A percentile compares a stretch with the other conserved stretches of the same genome.
Evolutionary conservation across 2,797 vertebrate species (phyloP).

Genomic region (Anas georgica): DNA sequence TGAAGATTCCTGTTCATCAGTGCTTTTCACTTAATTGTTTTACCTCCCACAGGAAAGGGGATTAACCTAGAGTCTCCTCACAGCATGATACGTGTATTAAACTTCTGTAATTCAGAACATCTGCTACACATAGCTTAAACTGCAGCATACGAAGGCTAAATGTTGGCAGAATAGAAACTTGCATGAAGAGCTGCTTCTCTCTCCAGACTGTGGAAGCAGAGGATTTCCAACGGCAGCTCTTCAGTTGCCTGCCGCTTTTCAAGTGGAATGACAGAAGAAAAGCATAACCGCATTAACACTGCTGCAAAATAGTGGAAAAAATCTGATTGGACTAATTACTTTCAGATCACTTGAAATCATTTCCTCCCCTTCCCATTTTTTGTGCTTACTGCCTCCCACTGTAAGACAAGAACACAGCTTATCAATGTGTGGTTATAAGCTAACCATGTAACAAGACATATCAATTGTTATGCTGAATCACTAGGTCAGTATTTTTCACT

Average conservation of each 20-base stretch:
- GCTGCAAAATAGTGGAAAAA: rapidly evolving
- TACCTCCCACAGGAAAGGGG: conserved; percentile 23
- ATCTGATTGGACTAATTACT: not conserved
- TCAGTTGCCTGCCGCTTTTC: not conserved
- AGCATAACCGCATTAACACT: not conserved
- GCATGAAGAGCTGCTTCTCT: rapidly evolving
- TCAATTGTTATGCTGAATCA: not conserved
- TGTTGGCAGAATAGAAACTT: not conserved
- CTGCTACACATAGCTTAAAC: not conserved
- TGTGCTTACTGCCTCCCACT: not conserved
- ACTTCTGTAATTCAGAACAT: conserved; percentile 17
- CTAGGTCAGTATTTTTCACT: not conserved
- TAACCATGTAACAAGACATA: not conserved
- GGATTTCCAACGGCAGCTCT: not conserved
- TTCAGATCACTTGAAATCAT: not conserved
- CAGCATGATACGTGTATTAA: not conserved
- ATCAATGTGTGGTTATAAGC: not conserved
- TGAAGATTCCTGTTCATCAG: not conserved
- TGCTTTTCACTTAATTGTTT: conserved; percentile 34
- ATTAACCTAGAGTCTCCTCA: conserved; percentile 24
- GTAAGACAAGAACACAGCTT: not conserved
- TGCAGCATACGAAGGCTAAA: not conserved
- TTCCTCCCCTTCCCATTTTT: not conserved
- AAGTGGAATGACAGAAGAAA: not conserved
- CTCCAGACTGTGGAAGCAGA: not conserved